Percentiles rank a stretch among this genome's conserved stretches.
Conservation (phyloP, 1,140 invertebrate genomes). For the Chelonus insularis region DNA sequence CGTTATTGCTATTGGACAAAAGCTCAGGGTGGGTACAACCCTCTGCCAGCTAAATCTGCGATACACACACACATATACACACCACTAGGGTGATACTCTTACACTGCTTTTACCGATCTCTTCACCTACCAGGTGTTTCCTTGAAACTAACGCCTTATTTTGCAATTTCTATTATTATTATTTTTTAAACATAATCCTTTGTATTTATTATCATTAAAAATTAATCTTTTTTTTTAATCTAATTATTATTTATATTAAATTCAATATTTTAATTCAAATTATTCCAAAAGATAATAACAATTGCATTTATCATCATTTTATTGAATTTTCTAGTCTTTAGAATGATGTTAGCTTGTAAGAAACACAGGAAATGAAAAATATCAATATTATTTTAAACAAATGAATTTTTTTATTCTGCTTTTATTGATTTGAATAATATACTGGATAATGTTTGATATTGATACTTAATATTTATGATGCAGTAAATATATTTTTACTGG, state of each 20-base stretch:
- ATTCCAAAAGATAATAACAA: too few relatives aligned
- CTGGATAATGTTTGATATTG: too few relatives aligned
- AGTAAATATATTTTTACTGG: too few relatives aligned
- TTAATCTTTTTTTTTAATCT: too few relatives aligned
- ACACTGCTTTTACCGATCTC: not conserved
- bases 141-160: too few relatives aligned
- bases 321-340: not conserved
- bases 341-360: not conserved
- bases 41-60: constrained; percentile 34
- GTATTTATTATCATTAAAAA: too few relatives aligned
- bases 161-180: not conserved
- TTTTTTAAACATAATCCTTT: not conserved
- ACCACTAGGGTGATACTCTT: too few relatives aligned
- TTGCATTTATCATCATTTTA: too few relatives aligned
- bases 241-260: too few relatives aligned
- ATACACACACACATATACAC: too few relatives aligned
- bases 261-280: too few relatives aligned
- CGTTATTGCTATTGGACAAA: constrained; percentile 39
- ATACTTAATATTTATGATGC: too few relatives aligned
- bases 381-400: not conserved
- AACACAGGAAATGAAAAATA: not conserved
- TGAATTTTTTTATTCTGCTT: not conserved
- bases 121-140: not conserved
- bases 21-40: constrained; percentile 46
- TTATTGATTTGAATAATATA: not conserved